Base-by-base conservation (phyloP, 2,113 vertebrate genomes). In the Cercocebus atys region DNA sequence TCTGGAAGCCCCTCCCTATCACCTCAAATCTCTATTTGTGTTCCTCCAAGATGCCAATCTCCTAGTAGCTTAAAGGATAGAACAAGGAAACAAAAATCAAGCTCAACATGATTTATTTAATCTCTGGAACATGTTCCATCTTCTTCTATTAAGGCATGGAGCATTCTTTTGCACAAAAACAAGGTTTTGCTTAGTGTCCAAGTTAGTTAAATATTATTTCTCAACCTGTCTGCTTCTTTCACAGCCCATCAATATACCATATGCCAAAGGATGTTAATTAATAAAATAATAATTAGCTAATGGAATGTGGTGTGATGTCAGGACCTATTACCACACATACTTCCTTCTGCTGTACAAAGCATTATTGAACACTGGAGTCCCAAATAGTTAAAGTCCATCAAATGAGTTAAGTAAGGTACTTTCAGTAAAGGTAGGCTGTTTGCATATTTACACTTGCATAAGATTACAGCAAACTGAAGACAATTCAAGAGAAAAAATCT, bases 241-340 rank as follows among this genome's bases (percentile, higher is more conserved):
- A 40, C 50, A 92, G 32, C 12, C 25, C 68, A 40, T 72, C 52
- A 88, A 70, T 80, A 86, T 92, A 90, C 2, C 50, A 93, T 61
- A 81, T 40, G 35, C 35, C 81, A 78, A 97, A 98, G 40, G 93
- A 95, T 35, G 61, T 5, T 90, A 83, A 95, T 97, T 90, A 96
- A 64, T 32, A 40, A 50, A 47, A 85, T 88, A 94, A 89, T 64
- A 64, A 96, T 5, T 52, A 86, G 59, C 40, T 96, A 38, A 97
- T 27, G 1, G 52, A 94, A 97, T 43, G 43, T 55, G 94, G 1
- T 1, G 8, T 61, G 88, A 18, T 80, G 9, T 94, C 86, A 93
- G 57, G 43, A 66, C 32, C 84, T 4, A 0, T 30, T 43, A 66
- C 66, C 70, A 90, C 38, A 96, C 1, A 14, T 43, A 79, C 14